A percentile compares a stretch with the other conserved stretches of the same genome.
Conservation (phyloP, 2,113 vertebrate genomes). For the Macaca fascicularis region T2T-MFA8v1.1 NC_088395.1:157887001-157887500, state of each 20-base stretch:
- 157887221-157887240: background rate
- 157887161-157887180: background rate
- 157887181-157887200: background rate
- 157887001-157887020: background rate
- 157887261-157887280: background rate
- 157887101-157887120: background rate
- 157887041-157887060: background rate
- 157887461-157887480: background rate
- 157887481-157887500: background rate
- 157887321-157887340: background rate
- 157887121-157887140: background rate
- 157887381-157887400: background rate
- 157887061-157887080: background rate
- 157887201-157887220: background rate
- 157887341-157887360: background rate
- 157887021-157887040: background rate
- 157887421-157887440: background rate
- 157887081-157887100: background rate
- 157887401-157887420: background rate
- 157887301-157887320: background rate
- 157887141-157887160: background rate
- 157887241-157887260: background rate
- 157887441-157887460: background rate
- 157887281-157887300: background rate
- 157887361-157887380: background rate